Percentiles rank a stretch among this genome's conserved stretches.
phyloP scores from a whole-genome alignment of 2,797 vertebrate species.

The Australoheros facetus region DNA sequence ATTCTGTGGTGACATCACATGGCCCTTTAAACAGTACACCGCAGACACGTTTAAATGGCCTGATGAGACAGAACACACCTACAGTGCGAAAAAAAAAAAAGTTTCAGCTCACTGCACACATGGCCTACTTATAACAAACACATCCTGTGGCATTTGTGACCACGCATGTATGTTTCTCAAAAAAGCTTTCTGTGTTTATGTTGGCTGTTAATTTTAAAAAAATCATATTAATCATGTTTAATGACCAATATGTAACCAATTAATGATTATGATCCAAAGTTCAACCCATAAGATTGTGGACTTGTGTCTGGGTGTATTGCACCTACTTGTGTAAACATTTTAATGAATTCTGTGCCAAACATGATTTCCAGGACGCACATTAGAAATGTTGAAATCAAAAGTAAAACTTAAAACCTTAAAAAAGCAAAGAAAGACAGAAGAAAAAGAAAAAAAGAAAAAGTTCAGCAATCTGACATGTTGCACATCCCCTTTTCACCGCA shows the following conservation, averaged over 20 bases:
- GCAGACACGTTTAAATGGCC: constrained; percentile 71
- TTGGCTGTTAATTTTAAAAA: background rate
- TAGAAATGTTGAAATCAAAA: background rate
- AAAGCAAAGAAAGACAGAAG: background rate
- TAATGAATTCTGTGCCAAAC: background rate
- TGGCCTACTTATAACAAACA: constrained; percentile 18
- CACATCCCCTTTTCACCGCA: too few relatives aligned
- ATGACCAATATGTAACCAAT: background rate
- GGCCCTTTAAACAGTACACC: constrained; percentile 72
- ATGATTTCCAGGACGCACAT: background rate
- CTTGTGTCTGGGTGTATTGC: background rate
- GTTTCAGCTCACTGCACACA: background rate
- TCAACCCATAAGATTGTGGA: background rate
- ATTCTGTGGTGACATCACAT: constrained; percentile 70
- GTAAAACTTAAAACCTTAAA: background rate
- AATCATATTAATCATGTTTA: too few relatives aligned
- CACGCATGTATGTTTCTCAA: background rate
- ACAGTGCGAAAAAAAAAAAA: background rate
- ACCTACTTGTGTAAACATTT: too few relatives aligned
- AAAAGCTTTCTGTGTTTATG: background rate
- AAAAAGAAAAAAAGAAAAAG: background rate
- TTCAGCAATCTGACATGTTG: too few relatives aligned
- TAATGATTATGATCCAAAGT: background rate
- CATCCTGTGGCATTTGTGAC: background rate
- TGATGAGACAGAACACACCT: constrained; percentile 26